Base-by-base conservation (phyloP, 2,797 vertebrate species). In the Spondyliosoma cantharus region DNA sequence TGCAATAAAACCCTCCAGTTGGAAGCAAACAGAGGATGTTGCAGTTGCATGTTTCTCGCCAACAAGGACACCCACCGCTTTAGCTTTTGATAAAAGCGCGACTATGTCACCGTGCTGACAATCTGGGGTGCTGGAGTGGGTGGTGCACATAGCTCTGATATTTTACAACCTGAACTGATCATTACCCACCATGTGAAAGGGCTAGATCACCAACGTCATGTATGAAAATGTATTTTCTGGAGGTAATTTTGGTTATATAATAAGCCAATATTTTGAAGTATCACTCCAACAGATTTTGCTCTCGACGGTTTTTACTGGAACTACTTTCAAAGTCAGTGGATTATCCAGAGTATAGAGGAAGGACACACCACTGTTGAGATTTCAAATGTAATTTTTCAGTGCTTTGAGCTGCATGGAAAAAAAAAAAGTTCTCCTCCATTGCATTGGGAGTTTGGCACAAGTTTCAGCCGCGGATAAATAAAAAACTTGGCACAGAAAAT, bases 1-100 rank as follows among this genome's bases (percentile, higher is more conserved):
- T 70, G 58, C 43, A 76, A 71, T 84, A 72, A 83, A 81, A 73
- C 64, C 74, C 56, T 77, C 71, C 72, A 78, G 77, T 72, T 85
- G 80, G 73, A 82, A 78, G 74, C 13, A 75, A 72, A 75, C 48
- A 20, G 58, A 24, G 52, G 52, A 68, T 79, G 68, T 76, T 78
- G 32, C 22, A 48, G n/a, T 74, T 63, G 48, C 11, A 64, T 60
- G 9, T 75, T 60, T 81, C 64, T 58, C 5, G 2, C 72, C 69
- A 87, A 70, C 63, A 73, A 60, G 16, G 68, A 76, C 27, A 1
- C 54, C 50, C 29, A 57, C 73, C 2, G 7, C 71, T 75, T 77
- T 46, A 67, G 71, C 32, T 64, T 80, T 84, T 45, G 22, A 67
- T 68, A 69, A 74, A 78, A 59, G 52, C 6, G 3, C 53, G 54